Conservation (phyloP, 2,113 vertebrate genomes). For the Myotis lucifugus region DNA sequence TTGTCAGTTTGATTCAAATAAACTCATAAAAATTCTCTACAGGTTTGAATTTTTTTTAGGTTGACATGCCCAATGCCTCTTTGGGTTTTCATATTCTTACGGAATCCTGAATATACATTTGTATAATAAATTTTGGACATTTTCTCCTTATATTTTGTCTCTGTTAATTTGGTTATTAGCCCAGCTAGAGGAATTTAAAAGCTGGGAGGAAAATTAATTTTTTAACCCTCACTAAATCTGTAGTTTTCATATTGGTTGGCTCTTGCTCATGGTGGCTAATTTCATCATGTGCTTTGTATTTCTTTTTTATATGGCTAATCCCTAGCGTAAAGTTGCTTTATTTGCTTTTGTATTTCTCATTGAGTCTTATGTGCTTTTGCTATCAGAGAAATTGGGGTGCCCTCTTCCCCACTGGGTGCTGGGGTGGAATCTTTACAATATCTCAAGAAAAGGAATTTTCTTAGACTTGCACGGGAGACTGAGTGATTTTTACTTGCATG, state of each 20-base stretch:
- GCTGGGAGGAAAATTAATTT: background rate
- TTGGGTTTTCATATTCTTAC: background rate
- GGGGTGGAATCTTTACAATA: too few species aligned
- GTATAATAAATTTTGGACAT: background rate
- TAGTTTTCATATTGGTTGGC: background rate
- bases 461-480: too few species aligned
- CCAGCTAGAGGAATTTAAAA: background rate
- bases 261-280: background rate
- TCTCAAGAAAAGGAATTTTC: too few species aligned
- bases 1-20: too few species aligned
- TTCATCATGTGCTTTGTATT: background rate
- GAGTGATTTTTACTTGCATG: too few species aligned
- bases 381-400: too few species aligned
- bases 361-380: background rate
- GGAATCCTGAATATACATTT: background rate
- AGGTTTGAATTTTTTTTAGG: too few species aligned
- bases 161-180: background rate
- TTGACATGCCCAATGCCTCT: background rate
- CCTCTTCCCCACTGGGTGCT: too few species aligned
- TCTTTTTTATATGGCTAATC: background rate
- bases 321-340: background rate
- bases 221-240: background rate
- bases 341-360: background rate
- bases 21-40: too few species aligned
- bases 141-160: background rate